phyloP scores from a whole-genome alignment of 2,797 vertebrate species.

The Choloepus didactylus region DNA sequence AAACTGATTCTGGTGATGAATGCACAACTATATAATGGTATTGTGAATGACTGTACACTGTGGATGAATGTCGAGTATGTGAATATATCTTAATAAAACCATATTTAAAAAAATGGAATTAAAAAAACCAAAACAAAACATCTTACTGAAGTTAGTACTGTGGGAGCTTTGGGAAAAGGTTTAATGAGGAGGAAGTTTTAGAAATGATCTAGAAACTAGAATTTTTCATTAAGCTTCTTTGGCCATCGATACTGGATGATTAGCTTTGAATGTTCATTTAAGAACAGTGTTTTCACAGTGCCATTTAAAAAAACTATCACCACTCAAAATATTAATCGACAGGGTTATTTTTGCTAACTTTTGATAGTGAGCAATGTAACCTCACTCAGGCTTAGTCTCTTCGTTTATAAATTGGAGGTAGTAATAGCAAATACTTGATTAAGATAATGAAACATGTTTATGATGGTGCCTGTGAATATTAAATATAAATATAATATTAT shows the following conservation, averaged over 20 bases:
- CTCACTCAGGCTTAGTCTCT: background rate
- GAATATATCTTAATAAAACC: too few species aligned
- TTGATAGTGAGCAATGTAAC: background rate
- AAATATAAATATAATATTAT: background rate
- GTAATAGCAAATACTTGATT: background rate
- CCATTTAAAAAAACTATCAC: background rate
- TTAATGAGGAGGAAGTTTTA: background rate
- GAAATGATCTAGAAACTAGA: conserved; percentile 16
- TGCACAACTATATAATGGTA: too few species aligned
- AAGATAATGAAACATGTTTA: background rate
- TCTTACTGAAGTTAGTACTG: background rate
- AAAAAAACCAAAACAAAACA: too few species aligned
- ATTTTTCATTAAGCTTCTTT: conserved; percentile 30
- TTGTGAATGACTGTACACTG: too few species aligned
- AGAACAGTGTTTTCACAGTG: conserved; percentile 27
- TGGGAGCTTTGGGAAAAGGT: background rate
- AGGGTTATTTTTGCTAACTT: conserved; percentile 7
- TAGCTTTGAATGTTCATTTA: conserved; percentile 30
- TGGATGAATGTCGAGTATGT: too few species aligned
- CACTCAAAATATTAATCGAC: conserved; percentile 4
- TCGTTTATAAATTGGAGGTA: background rate
- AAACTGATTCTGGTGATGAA: too few species aligned
- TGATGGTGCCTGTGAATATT: background rate
- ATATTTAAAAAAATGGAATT: too few species aligned
- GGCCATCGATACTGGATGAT: background rate